Evolutionary conservation across 1,140 invertebrate genomes (phyloP).

Genomic region (Dufourea novaeangliae): DNA sequence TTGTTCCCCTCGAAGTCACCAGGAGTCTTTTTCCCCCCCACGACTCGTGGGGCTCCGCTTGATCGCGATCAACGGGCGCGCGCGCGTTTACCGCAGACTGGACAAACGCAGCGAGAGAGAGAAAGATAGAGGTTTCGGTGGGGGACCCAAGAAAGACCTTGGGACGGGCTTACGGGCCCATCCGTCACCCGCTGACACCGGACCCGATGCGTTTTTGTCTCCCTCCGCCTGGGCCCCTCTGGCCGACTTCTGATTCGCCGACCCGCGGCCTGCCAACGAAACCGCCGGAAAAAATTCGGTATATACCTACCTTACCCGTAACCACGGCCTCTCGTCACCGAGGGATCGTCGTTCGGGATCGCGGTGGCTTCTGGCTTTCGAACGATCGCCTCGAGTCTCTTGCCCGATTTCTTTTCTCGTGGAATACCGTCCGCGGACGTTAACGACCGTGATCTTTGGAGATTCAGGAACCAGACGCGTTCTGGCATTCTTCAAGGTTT

Average conservation of each 20-base stretch:
- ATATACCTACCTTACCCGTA: too few relatives aligned
- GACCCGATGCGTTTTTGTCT: constrained; percentile 74
- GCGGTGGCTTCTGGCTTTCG: neutral
- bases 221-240: constrained; percentile 53
- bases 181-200: constrained; percentile 77
- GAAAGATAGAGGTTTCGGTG: constrained; percentile 59
- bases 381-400: neutral
- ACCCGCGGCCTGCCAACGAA: constrained; percentile 43
- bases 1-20: constrained; percentile 4
- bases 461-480: too few relatives aligned
- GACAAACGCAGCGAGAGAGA: neutral
- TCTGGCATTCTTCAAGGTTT: too few relatives aligned
- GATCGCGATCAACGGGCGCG: neutral
- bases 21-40: too few relatives aligned
- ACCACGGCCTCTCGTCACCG: neutral
- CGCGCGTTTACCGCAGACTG: constrained; percentile 21
- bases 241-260: constrained; percentile 68
- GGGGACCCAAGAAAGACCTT: constrained; percentile 60
- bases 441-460: too few relatives aligned
- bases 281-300: constrained; percentile 54
- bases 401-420: neutral
- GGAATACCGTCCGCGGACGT: neutral
- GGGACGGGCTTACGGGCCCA: constrained; percentile 69
- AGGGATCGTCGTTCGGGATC: neutral
- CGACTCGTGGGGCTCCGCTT: neutral